Base-by-base conservation (phyloP, 2,888 invertebrate species). In the Callimorpha dominula region DNA sequence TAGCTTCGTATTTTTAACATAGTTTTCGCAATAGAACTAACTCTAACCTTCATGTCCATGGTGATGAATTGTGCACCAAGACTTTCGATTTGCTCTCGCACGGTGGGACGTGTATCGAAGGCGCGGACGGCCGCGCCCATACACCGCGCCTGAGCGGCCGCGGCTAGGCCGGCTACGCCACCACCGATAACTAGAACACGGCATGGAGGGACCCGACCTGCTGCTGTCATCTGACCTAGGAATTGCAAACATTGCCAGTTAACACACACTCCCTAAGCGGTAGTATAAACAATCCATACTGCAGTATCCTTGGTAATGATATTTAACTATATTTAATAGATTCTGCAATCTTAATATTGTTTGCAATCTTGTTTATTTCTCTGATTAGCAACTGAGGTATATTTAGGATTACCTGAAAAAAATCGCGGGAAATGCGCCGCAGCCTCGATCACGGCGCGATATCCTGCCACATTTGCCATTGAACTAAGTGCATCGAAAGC, bases 381-480 rank as follows among this genome's bases (percentile, higher is more conserved):
- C 42, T 52, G 67, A 67, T 67, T 54, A 54, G 67, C 17, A 11
- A 42, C 31, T 52, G 1, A n/a, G 9, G 9, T 8, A 31, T 12
- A 31, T 31, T 12, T 60, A 31, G 6, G 11, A 57, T 87, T 90
- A 97, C 98, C 98, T 78, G 98, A 97, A 92, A 99, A 98, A 93
- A 99, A 99, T 82, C 98, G 95, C n/a, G 98, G 98, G 91, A 98
- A 99, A 88, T 98, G 96, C 83, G 98, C 98, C 0, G 98, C 98
- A 12, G 98, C 98, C 93, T 98, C 98, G 49, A 99, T 96, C 17
- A 99, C 98, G 1, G 98, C 98, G 68, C 98, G 96, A 93, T 99
- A 99, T 7, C 98, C 98, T 46, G 98, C 96, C 79, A 99, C 97
- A 89, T 99, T 99, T 0, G 98, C 98, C 99, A 99, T 99, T 0